phyloP scores from a whole-genome alignment of 2,797 vertebrate genomes.

The Vipera ursinii region DNA sequence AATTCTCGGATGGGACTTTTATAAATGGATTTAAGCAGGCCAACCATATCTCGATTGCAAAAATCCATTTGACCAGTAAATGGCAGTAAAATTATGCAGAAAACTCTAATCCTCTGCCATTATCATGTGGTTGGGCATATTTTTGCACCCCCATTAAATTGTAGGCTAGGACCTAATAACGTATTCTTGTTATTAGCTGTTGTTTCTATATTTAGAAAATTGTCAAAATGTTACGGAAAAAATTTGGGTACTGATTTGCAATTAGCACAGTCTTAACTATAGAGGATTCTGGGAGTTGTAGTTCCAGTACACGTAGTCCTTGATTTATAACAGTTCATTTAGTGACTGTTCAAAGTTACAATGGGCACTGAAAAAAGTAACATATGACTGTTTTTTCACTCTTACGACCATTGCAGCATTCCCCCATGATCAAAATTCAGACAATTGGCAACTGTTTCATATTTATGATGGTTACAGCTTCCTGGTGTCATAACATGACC shows the following conservation, averaged over 20 bases:
- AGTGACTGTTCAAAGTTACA: too few species aligned
- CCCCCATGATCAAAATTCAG: neutral
- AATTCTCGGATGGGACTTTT: neutral
- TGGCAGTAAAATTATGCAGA: neutral
- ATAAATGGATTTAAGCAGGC: neutral
- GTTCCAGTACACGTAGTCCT: neutral
- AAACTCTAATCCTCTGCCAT: neutral
- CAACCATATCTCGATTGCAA: neutral
- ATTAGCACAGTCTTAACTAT: neutral
- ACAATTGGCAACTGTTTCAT: neutral
- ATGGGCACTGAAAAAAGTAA: too few species aligned
- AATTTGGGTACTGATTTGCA: neutral
- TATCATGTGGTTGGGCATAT: neutral
- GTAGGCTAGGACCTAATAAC: neutral
- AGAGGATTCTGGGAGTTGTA: neutral
- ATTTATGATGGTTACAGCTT: neutral
- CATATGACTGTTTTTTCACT: too few species aligned
- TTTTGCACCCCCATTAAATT: neutral
- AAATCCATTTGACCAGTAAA: neutral
- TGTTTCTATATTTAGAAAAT: neutral
- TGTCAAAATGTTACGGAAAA: neutral
- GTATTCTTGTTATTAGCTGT: neutral
- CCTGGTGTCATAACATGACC: neutral
- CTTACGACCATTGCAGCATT: neutral
- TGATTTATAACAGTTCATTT: too few species aligned